Base-by-base conservation (phyloP, 1,140 invertebrate species). In the Daktulosphaira vitifoliae region DNA sequence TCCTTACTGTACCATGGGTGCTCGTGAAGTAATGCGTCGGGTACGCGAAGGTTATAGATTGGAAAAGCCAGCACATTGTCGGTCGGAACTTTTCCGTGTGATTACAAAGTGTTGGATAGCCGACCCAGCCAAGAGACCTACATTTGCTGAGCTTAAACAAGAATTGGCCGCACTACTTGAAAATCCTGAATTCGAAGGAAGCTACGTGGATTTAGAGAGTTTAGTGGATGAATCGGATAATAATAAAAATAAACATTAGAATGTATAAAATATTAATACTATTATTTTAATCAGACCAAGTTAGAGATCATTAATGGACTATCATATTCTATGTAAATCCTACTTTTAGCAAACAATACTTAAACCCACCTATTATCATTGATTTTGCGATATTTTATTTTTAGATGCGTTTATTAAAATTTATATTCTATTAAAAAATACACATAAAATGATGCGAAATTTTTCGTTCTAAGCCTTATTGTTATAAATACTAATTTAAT, bases 1-100 rank as follows among this genome's bases (percentile, higher is more conserved):
- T 70, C 88, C 88, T 1, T 90, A 90, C 73, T 84, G 86, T 20
- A 83, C 86, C 44, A 83, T 89, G 81, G 84, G 84, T 18, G 87
- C 87, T 0, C 78, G 85, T 1, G 86, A 90, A 72, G 88, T 90
- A 13, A 84, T 89, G 74, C 77, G 84, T 2, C 81, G 82, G 48
- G 86, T 90, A 44, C 81, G 85, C 15, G 84, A 84, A 68, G 88
- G 87, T 29, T 83, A 87, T 71, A 78, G 86, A 2, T 77, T 88
- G 7, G 86, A 89, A 68, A 77, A 86, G 66, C 87, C 87, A 1
- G 80, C 82, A 39, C 86, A 89, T 74, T 88, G 87, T 72, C 80
- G 82, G 62, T 81, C 82, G 48, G 84, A 88, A 72, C 78, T 90
- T 38, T 89, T 87, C 74, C 80, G 82, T 68, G 79, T 88, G 48